Evolutionary conservation across 2,888 invertebrate species (phyloP), one percentile per base, ranked within the genome.

Genomic region (Temnothorax ravouxi): DNA sequence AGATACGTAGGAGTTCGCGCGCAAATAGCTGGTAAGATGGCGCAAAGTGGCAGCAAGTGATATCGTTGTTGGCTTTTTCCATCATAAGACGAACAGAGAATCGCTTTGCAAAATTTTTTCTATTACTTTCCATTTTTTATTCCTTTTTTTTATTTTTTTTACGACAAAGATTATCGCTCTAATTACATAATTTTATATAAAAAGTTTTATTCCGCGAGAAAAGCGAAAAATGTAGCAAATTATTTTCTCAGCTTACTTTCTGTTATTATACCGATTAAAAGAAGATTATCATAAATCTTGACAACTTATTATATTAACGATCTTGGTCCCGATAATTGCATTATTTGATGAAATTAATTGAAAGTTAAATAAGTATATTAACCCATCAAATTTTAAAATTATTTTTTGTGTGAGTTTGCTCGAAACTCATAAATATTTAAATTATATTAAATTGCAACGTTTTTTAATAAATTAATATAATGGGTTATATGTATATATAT

Each of bases 1-100:
- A 66, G 79, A 56, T 64, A 74, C 74, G 85, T 86, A 75, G 85
- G 67, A 84, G 84, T 72, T 54, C 21, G 50, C 79, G 29, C 47
- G 56, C 64, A 52, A 75, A 47, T 75, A 79, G 67, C 59, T 64
- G 56, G 54, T 61, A 84, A 81, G 69, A 21, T 67, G 29, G n/a
- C 15, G 44, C 67, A 47, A 74, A 61, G 64, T 15, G 59, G 47
- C 59, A 54, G 44, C 54, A 25, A 38, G 18, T 75, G 54, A 67
- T 87, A 84, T 87, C 64, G 83, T 79, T 84, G 86, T 6, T 34
- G 34, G 84, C 79, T 84, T 54, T 88, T 86, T 84, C 71, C 62
- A 71, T 38, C 21, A 1, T 25, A 25, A 25, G 25, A 25, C 52
- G 75, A 81, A 75, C 15, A 1, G n/a, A 64, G 38, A 47, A 11